Base-by-base conservation (phyloP, 1,140 invertebrate genomes). In the Nymphalis io region DNA sequence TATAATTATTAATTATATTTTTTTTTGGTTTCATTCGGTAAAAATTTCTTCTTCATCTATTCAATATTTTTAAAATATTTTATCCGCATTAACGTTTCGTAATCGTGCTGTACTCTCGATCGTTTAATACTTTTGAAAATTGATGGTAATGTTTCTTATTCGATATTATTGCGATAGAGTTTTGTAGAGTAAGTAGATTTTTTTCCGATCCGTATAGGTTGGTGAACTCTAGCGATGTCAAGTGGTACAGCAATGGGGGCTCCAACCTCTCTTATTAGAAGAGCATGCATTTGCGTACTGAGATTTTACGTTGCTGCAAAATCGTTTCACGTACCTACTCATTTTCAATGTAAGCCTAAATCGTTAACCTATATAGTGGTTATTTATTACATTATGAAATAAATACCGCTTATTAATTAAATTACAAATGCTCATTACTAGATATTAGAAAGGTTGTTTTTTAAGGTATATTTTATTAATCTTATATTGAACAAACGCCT, bases 241-340 rank as follows among this genome's bases (percentile, higher is more conserved):
- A 72, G 70, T 72, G 70, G 57, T 59, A 40, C 62, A 71, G 69
- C 70, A 66, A 72, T 64, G 58, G 70, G 63, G 70, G 58, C 59
- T 66, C 63, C 44, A 71, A 60, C 63, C 63, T 53, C 68, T 61
- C 64, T 40, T 64, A 58, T 62, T 72, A 38, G 16, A 67, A 72
- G 63, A 62, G 70, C 40, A 67, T 72, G 63, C 63, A 72, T 72
- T 71, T 72, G 51, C 59, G 70, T 72, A 67, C 57, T 20, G 44
- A 59, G 55, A 20, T 65, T 70, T 70, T 53, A 23, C 1, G 27
- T 18, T 59, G 20, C 51, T 18, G 13, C 51, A n/a, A 27, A 15
- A 27, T 55, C 21, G 3, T 55, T 16, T 10, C 16, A 27, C 8
- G n/a, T 20, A 51, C 3, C 46, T 48, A 20, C 51, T 13, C 23